Percentiles rank a stretch among this genome's conserved stretches.
Evolutionary conservation across 1,140 invertebrate species (phyloP).

Genomic region (Drosophila triauraria): DNA sequence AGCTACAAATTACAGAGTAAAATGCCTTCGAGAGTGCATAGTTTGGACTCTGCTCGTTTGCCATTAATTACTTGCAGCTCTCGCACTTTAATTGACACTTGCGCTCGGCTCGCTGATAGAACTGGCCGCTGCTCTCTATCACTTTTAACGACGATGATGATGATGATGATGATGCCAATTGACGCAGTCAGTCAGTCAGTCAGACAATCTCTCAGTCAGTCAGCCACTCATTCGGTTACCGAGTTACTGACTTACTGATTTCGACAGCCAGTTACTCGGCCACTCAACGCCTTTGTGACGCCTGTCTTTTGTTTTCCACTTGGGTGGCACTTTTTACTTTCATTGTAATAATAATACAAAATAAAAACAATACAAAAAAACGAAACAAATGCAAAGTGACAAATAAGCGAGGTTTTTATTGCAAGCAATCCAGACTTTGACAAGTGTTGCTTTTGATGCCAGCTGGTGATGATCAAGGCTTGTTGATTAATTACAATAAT

Average conservation of each 20-base stretch:
- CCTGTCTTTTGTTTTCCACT: conserved; percentile 55
- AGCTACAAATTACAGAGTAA: background rate
- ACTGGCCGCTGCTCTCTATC: conserved; percentile 23
- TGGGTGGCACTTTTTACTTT: conserved; percentile 46
- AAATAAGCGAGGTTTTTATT: conserved; percentile 39
- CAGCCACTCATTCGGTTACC: conserved; percentile 14
- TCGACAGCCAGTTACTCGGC: conserved; percentile 33
- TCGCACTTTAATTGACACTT: conserved; percentile 50
- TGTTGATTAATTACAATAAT: background rate
- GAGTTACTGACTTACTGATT: conserved; percentile 28
- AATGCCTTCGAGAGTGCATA: background rate
- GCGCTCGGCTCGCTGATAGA: conserved; percentile 31
- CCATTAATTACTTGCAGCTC: conserved; percentile 40
- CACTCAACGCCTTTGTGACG: conserved; percentile 36
- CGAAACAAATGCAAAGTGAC: conserved; percentile 32
- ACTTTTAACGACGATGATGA: conserved; percentile 3
- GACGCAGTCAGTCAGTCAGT: conserved; percentile 18
- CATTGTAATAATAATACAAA: conserved; percentile 13
- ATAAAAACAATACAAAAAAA: conserved; percentile 14
- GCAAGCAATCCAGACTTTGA: conserved; percentile 9
- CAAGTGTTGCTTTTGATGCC: conserved; percentile 8
- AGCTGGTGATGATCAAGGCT: background rate
- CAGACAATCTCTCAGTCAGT: conserved; percentile 2
- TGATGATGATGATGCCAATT: conserved; percentile 25
- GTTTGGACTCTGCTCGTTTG: conserved; percentile 37